Percentiles rank a stretch among this genome's conserved stretches.
These are phyloP conservation scores for Caenorhabditis latens DNA, from an alignment of 1,140 invertebrate genomes.

Conservation along the genomic window DNA sequence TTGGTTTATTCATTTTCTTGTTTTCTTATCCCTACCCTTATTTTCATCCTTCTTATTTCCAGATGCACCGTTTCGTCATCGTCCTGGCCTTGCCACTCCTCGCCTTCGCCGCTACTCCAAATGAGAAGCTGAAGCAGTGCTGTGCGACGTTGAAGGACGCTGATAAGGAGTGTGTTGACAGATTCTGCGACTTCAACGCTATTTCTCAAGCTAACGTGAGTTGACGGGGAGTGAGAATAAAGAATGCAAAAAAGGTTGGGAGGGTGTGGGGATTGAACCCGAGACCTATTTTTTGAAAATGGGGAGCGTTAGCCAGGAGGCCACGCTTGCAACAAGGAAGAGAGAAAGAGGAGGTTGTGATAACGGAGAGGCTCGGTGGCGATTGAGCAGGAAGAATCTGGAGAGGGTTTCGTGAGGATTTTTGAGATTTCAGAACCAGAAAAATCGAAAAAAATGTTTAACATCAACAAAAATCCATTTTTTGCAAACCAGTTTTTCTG, in stretches of 20 bases:
- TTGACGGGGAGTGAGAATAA: conserved; percentile 22
- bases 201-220: conserved; percentile 77
- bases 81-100: conserved; percentile 25
- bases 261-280: background rate
- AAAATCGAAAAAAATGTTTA: too few relatives aligned
- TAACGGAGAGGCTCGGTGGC: too few relatives aligned
- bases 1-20: background rate
- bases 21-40: background rate
- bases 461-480: too few relatives aligned
- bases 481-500: too few relatives aligned
- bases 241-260: background rate
- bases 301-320: background rate
- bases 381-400: too few relatives aligned
- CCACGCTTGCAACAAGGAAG: too few relatives aligned
- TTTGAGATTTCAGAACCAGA: too few relatives aligned
- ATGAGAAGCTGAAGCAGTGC: conserved; percentile 76
- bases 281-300: too few relatives aligned
- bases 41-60: background rate
- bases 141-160: conserved; percentile 72
- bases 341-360: too few relatives aligned
- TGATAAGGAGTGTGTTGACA: conserved; percentile 74
- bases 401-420: too few relatives aligned
- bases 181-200: conserved; percentile 78
- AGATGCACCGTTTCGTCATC: conserved; percentile 54
- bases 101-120: conserved; percentile 67